phyloP scores from a whole-genome alignment of 2,888 invertebrate species.

The Epiblema foenella region DNA sequence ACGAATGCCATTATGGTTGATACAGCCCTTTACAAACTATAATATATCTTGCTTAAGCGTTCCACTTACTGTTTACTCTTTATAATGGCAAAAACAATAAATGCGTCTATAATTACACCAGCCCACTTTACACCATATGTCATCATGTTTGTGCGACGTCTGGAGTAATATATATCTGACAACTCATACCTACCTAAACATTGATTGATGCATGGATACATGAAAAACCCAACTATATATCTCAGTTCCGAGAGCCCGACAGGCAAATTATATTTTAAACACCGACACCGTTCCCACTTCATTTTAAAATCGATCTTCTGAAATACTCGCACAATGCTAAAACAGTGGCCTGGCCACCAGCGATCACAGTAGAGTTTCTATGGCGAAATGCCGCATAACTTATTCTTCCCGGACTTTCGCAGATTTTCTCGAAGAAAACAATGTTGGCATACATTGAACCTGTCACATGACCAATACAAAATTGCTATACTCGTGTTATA shows the following conservation, averaged over 20 bases:
- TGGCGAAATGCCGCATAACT: background rate
- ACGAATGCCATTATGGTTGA: background rate
- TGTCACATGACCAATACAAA: background rate
- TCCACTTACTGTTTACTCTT: constrained; percentile 1
- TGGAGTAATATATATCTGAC: background rate
- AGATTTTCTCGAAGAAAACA: background rate
- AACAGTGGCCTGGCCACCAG: background rate
- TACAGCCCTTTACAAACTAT: background rate
- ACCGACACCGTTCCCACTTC: background rate
- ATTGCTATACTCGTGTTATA: background rate
- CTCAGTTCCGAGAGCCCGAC: too few species aligned
- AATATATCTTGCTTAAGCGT: constrained; percentile 4
- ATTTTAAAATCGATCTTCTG: background rate
- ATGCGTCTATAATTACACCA: background rate
- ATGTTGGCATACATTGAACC: background rate
- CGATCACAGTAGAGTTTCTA: background rate
- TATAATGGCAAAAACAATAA: constrained; percentile 1
- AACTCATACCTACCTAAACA: background rate
- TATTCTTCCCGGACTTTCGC: background rate
- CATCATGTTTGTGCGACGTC: background rate
- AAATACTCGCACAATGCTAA: background rate
- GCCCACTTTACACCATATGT: background rate
- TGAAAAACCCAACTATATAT: too few species aligned
- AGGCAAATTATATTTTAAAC: background rate
- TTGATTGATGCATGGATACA: background rate